Evolutionary conservation across 1,140 invertebrate genomes (phyloP).

Genomic region (Adelges cooleyi): DNA sequence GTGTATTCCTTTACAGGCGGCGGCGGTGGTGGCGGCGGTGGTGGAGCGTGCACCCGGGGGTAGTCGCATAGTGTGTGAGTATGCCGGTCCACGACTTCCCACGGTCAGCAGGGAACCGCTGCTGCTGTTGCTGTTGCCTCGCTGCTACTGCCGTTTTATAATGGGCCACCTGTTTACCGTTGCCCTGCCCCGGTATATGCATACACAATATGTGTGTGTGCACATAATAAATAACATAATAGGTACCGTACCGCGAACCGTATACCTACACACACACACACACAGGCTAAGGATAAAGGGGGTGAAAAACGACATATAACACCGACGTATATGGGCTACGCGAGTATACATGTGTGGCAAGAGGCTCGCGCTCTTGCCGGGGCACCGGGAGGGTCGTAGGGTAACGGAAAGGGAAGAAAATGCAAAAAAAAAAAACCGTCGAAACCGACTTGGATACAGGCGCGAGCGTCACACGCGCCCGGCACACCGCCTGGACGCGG

Average conservation of each 20-base stretch:
- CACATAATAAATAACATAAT: no score
- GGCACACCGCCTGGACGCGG: neutral
- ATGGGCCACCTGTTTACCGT: slow-evolving; percentile 23
- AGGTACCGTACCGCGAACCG: neutral
- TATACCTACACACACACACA: neutral
- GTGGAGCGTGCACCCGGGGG: slow-evolving; percentile 5
- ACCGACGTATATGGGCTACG: neutral
- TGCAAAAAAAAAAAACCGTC: no score
- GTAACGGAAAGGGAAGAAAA: neutral
- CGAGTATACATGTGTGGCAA: no score
- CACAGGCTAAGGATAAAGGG: neutral
- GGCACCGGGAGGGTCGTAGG: neutral
- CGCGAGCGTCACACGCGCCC: slow-evolving; percentile 18
- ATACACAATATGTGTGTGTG: slow-evolving; percentile 6
- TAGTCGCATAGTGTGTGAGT: slow-evolving; percentile 13
- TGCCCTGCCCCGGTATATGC: no score
- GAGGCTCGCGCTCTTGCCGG: no score
- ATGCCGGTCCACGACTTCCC: slow-evolving; percentile 24
- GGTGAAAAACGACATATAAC: neutral
- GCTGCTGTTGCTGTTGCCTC: neutral
- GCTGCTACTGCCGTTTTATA: neutral
- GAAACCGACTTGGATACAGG: neutral
- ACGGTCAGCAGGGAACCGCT: slow-evolving; percentile 23
- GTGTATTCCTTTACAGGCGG: slow-evolving; percentile 4
- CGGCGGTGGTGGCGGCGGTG: slow-evolving; percentile 17